A percentile compares a stretch with the other conserved stretches of the same genome.
Evolutionary conservation across 1,140 invertebrate species (phyloP).

Genomic region (Ylistrum balloti): DNA sequence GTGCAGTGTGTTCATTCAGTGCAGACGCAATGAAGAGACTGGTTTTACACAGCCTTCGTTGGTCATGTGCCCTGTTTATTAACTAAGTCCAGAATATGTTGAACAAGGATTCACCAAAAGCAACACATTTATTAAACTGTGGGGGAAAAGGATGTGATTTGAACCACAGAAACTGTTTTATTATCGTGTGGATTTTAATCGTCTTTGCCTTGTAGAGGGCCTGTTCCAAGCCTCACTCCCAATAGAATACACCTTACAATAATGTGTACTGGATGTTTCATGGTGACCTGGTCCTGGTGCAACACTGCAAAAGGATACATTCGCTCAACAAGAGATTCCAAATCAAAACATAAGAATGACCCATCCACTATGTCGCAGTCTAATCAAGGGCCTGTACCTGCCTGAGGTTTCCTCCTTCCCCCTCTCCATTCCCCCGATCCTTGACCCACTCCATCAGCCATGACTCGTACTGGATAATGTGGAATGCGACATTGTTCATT

Average conservation of each 20-base stretch:
- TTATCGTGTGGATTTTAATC: neutral
- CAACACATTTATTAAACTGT: neutral
- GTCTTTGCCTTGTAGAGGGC: neutral
- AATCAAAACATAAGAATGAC: neutral
- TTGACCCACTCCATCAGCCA: neutral
- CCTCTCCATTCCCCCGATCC: neutral
- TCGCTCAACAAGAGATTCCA: conserved; percentile 37
- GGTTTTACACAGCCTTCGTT: conserved; percentile 2
- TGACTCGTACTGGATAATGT: neutral
- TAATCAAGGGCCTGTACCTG: neutral
- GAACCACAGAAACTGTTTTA: neutral
- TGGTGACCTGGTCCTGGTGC: neutral
- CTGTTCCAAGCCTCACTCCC: neutral
- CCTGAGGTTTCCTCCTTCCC: no score
- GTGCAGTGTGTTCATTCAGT: conserved; percentile 15
- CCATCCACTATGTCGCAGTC: neutral
- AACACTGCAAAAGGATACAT: neutral
- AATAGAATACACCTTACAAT: neutral
- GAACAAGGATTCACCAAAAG: neutral
- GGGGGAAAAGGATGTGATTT: neutral
- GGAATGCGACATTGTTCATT: neutral
- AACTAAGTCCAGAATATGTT: neutral
- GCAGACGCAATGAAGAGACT: neutral
- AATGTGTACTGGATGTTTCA: neutral
- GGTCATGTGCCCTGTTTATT: neutral